Evolutionary conservation across 2,888 invertebrate species (phyloP), one percentile per base, ranked within the genome.

Genomic region (Fragum whitleyi): DNA sequence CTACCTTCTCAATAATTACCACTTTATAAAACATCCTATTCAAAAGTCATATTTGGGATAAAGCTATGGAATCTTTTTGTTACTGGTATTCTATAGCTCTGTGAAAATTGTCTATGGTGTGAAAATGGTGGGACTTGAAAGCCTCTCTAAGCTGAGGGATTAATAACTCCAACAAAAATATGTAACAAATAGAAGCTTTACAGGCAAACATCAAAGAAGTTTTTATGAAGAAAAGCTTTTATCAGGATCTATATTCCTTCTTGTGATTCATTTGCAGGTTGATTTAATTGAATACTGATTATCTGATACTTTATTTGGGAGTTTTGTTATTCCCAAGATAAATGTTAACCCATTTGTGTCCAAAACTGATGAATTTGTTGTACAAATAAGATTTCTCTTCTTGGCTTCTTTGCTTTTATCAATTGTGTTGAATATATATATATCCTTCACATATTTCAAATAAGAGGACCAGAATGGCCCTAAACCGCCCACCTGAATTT

Each of bases 251-350:
- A 47, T 47, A 47, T 47, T 47, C 47, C 14, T 19, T 19, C 47
- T 47, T 47, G 47, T 47, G 47, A 47, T 47, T 47, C 47, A 47
- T 16, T 19, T 47, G 47, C 47, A 47, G 47, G 47, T 47, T 47
- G 47, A 47, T 47, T 47, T 47, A 47, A 47, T 47, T 47, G 47
- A 47, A 14, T 47, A 16, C 47, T 47, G 47, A 47, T 47, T 47
- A 47, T 47, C 47, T 47, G 47, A 47, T 47, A 47, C 47, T 47
- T 47, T 47, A 47, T 47, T 47, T 47, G 47, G 47, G 47, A 47
- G 47, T 47, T 47, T 47, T 47, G 47, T 47, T 14, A 47, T 47
- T 47, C 47, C 47, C 47, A 3, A n/a, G 47, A 47, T 47, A 19
- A 6, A 19, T n/a, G n/a, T 47, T 47, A 47, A 47, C 47, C 47